These are phyloP conservation scores for Sapayoa aenigma DNA, from an alignment of 2,113 vertebrate species.

Conservation along the genomic window DNA sequence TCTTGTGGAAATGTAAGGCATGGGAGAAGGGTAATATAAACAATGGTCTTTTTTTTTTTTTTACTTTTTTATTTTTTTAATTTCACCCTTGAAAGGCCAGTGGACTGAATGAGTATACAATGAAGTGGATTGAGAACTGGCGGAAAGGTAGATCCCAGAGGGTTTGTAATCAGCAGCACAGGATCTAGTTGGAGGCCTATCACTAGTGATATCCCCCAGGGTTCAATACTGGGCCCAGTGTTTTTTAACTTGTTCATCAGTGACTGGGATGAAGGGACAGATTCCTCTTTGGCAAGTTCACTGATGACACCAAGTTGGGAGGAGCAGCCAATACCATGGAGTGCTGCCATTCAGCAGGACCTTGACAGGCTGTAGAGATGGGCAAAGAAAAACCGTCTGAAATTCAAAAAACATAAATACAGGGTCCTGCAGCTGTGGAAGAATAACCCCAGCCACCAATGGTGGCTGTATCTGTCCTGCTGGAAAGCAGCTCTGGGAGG, in stretches of 20 bases:
- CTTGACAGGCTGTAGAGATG: accelerated
- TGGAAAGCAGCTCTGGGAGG: background rate
- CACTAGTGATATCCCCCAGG: no score
- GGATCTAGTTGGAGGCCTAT: background rate
- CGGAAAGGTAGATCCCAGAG: background rate
- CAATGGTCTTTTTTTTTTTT: background rate
- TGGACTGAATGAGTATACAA: background rate
- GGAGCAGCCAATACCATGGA: accelerated
- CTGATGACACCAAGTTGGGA: background rate
- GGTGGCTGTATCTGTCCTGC: accelerated
- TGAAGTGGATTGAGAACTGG: background rate
- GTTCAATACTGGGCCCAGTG: background rate
- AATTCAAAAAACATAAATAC: background rate
- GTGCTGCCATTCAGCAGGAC: background rate
- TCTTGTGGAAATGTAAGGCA: background rate
- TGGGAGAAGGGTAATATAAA: background rate
- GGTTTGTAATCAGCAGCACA: background rate
- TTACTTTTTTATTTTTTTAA: background rate
- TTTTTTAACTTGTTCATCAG: background rate
- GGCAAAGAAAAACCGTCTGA: accelerated
- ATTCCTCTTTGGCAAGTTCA: background rate
- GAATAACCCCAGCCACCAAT: accelerated
- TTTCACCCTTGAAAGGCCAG: background rate
- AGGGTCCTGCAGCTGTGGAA: background rate
- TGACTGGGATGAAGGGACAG: background rate